Base-by-base conservation (phyloP, 2,113 vertebrate genomes). In the Psilopogon haemacephalus region DNA sequence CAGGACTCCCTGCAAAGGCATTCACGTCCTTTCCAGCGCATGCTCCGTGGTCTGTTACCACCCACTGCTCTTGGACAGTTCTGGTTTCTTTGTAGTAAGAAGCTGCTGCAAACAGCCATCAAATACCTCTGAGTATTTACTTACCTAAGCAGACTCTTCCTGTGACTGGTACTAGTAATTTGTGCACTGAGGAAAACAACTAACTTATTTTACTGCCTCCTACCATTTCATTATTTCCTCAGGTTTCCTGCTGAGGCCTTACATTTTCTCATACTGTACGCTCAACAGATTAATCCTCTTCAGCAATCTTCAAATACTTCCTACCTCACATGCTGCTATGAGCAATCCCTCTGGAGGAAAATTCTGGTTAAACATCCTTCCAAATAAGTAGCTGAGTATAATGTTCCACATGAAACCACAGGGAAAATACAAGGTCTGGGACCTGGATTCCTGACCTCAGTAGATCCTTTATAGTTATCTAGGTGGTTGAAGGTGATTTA, bases 311-410 rank as follows among this genome's bases (percentile, higher is more conserved):
- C 81, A 86, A 20, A 68, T 75, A 56, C 78, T 71, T 91, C 14
- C 32, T 86, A 12, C 68, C 52, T 95, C 56, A 74, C 52, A 77
- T 0, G 3, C 11, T 86, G 46, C 59, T 88, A 89, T 81, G 72
- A 94, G 58, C 83, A 89, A 84, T 48, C 58, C 3, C 85, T 90
- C 92, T 56, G 55, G 93, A 89, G 92, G 64, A 60, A 89, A 88
- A 83, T 93, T 95, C 85, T 52, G 83, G 55, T 70, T 87, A 80
- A 87, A 91, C 52, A 46, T 55, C 65, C 72, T 89, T 88, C 72
- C 89, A 71, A 77, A 87, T 95, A 86, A 89, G 92, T 70, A 89
- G 72, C 90, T 91, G 79, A 50, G 37, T 71, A 42, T 86, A 67
- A 89, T 83, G 60, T 83, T 94, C 68, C 28, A 42, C 19, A 23